phyloP scores from a whole-genome alignment of 2,888 invertebrate species.

The Aspidapion aeneum region DNA sequence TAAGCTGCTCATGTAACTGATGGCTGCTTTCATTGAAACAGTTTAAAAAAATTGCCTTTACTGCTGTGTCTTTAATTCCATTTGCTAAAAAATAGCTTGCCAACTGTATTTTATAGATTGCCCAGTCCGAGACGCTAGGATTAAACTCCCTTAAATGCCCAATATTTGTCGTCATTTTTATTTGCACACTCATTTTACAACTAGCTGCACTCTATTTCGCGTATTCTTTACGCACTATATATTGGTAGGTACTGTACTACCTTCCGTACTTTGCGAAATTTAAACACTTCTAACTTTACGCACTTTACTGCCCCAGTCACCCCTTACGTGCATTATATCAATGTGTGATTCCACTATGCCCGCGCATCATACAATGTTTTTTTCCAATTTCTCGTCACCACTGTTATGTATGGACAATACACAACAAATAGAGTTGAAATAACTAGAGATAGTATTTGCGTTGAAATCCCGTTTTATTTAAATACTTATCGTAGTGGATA shows the following conservation, averaged over 20 bases:
- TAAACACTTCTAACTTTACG: too few species aligned
- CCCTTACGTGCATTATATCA: too few species aligned
- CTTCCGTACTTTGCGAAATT: too few species aligned
- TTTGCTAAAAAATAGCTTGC: not conserved
- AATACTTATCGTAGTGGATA: too few species aligned
- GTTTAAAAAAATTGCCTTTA: not conserved
- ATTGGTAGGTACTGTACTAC: too few species aligned
- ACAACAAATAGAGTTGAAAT: not conserved
- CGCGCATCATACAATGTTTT: too few species aligned
- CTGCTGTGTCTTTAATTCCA: not conserved
- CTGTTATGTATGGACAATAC: not conserved
- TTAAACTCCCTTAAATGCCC: not conserved
- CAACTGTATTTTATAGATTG: not conserved
- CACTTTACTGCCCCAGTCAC: too few species aligned
- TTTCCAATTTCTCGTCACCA: not conserved
- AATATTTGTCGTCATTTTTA: not conserved
- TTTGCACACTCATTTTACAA: too few species aligned
- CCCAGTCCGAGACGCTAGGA: not conserved
- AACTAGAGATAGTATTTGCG: too few species aligned
- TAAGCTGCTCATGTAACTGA: not conserved
- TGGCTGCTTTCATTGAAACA: not conserved
- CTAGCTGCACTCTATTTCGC: not conserved
- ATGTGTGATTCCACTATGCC: not conserved
- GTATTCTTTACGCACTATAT: not conserved
- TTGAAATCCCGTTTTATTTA: too few species aligned